A percentile compares a stretch with the other conserved stretches of the same genome.
phyloP scores from a whole-genome alignment of 1,140 invertebrate genomes.

The Lepidurus apus region DNA sequence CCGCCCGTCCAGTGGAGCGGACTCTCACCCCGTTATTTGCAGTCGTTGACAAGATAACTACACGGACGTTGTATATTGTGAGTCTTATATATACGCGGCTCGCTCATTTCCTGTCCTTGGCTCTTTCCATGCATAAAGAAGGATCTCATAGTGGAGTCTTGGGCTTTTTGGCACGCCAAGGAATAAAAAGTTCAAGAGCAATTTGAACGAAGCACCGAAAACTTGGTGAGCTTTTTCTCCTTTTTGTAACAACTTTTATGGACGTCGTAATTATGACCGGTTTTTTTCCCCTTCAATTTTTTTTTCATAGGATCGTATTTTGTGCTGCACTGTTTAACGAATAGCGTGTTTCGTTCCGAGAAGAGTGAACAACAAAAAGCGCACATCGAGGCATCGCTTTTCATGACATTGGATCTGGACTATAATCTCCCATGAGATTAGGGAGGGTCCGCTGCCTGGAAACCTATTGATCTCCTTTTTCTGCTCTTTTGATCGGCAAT shows the following conservation, averaged over 20 bases:
- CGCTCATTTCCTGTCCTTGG: constrained; percentile 20
- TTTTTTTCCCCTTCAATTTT: neutral
- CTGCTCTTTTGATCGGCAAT: constrained; percentile 14
- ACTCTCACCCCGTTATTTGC: constrained; percentile 17
- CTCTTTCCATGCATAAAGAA: neutral
- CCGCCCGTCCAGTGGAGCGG: neutral
- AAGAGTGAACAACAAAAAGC: neutral
- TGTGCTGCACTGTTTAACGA: no score
- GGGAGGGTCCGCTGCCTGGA: constrained; percentile 9
- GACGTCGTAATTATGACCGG: constrained; percentile 18
- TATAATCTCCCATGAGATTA: constrained; percentile 9
- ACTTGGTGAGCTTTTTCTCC: neutral
- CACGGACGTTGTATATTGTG: neutral
- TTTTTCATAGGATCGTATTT: no score
- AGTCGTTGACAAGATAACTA: constrained; percentile 22
- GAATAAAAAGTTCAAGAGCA: constrained; percentile 15
- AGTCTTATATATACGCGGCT: constrained; percentile 2
- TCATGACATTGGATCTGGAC: neutral
- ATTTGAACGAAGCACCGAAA: neutral
- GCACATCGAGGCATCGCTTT: constrained; percentile 1
- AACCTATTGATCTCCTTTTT: constrained; percentile 9
- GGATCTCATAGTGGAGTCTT: neutral
- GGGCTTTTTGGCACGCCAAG: neutral
- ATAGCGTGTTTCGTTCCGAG: neutral
- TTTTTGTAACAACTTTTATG: constrained; percentile 7